These are phyloP conservation scores for Mormoops blainvillei DNA, from an alignment of 2,113 vertebrate species.

Conservation along the genomic window DNA sequence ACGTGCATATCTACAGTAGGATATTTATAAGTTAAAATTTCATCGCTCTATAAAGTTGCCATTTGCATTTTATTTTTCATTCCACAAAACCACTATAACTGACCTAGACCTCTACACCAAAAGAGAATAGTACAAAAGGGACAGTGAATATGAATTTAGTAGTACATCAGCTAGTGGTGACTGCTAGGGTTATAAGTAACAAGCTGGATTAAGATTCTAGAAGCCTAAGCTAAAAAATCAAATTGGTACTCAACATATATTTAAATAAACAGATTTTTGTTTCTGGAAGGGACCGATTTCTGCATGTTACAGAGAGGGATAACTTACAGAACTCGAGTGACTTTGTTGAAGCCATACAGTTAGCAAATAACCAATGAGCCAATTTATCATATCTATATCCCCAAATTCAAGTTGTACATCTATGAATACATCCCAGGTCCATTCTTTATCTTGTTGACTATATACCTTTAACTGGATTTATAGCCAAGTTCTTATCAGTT, in stretches of 20 bases:
- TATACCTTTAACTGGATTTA: not conserved
- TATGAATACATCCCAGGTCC: not conserved
- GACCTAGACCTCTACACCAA: not conserved
- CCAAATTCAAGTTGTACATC: not conserved
- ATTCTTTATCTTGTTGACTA: not conserved
- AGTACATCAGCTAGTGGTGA: not conserved
- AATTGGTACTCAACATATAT: not conserved
- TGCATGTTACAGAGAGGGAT: not conserved
- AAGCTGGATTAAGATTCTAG: not conserved
- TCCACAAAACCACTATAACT: not conserved
- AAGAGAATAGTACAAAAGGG: not conserved
- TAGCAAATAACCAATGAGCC: not conserved
- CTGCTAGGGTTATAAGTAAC: not conserved
- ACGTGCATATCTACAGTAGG: not conserved
- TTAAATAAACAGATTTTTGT: not conserved
- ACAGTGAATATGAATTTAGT: not conserved
- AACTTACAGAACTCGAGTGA: not conserved
- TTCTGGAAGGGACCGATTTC: not conserved
- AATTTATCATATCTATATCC: not conserved
- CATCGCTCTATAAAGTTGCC: not conserved
- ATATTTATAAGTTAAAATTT: constrained; percentile 23
- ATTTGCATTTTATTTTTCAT: constrained; percentile 18
- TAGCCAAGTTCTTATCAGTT: not conserved
- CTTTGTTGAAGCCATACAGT: not conserved
- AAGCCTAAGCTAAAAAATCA: not conserved